Base-by-base conservation (phyloP, 2,797 vertebrate species). In the Melanotaenia pygmaea region DNA sequence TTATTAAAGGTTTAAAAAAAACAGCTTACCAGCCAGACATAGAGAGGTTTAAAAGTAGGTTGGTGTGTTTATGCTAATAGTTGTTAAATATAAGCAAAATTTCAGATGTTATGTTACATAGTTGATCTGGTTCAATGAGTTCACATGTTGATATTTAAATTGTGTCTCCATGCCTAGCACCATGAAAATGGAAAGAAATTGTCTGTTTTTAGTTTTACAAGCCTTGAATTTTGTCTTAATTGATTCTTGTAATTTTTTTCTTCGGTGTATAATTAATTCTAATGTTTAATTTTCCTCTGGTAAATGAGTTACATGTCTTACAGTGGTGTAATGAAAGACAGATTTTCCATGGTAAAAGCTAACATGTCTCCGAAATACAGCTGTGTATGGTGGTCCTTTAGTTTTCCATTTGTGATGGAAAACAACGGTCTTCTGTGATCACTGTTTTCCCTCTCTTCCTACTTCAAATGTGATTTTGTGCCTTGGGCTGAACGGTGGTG, bases 221-320 rank as follows among this genome's bases (percentile, higher is more conserved):
- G 64, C 50, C 54, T 35, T 78, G 38, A 59, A 80, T 84, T 83
- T 62, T 59, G 75, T 84, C 75, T 65, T 0, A 79, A 84, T 73
- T 81, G 67, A 87, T 80, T 82, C 58, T 67, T 74, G 56, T 66
- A 56, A 72, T 80, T 45, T 76, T 30, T 78, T 73, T 79, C 50
- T 50, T 64, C n/a, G 67, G 68, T 77, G 62, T 79, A 72, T 87
- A 91, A 83, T 80, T 87, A 74, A 88, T 80, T 82, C 37, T 24
- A 67, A 77, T 75, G 70, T 87, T 81, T 59, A 71, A 79, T 79
- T 86, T 81, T 76, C 66, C 64, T 66, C n/a, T 22, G 57, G 63
- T 74, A 76, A 71, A 76, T 79, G 60, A 34, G 68, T 54, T 71
- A 0, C 16, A 24, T 67, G 32, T 6, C 13, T 57, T 58, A 37